phyloP scores from a whole-genome alignment of 2,797 vertebrate genomes.

The Smutsia temminckii region DNA sequence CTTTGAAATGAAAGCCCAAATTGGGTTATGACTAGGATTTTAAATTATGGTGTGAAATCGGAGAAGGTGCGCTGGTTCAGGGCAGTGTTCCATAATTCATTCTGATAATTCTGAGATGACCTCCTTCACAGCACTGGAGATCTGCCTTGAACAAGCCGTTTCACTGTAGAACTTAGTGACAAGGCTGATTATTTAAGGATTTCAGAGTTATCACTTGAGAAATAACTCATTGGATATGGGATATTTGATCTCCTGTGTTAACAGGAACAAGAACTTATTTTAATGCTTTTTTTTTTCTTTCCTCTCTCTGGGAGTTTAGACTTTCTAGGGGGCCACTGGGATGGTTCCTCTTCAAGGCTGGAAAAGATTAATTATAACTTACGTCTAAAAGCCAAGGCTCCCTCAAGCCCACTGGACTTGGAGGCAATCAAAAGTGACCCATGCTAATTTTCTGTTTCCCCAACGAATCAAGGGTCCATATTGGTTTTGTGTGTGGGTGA shows the following conservation, averaged over 20 bases:
- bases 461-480: neutral
- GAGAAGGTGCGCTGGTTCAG: neutral
- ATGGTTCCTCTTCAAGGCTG: conserved; percentile 73
- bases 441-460: neutral
- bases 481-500: neutral
- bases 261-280: conserved; percentile 74
- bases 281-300: conserved; percentile 59
- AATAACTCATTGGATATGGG: neutral
- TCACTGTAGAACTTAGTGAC: neutral
- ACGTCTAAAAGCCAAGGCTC: conserved; percentile 47
- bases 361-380: conserved; percentile 68
- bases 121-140: neutral
- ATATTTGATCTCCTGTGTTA: neutral
- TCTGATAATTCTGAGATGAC: neutral
- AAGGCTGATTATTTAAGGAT: conserved; percentile 33
- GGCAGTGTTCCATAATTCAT: neutral
- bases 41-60: conserved; percentile 16
- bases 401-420: neutral
- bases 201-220: neutral
- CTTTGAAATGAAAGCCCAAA: conserved; percentile 35
- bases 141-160: neutral
- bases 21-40: neutral
- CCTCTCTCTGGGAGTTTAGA: conserved; percentile 65
- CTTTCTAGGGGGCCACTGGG: conserved; percentile 70
- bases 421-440: neutral